A percentile compares a stretch with the other conserved stretches of the same genome.
Evolutionary conservation across 2,888 invertebrate genomes (phyloP).

Genomic region (Stictocephala bisonia): DNA sequence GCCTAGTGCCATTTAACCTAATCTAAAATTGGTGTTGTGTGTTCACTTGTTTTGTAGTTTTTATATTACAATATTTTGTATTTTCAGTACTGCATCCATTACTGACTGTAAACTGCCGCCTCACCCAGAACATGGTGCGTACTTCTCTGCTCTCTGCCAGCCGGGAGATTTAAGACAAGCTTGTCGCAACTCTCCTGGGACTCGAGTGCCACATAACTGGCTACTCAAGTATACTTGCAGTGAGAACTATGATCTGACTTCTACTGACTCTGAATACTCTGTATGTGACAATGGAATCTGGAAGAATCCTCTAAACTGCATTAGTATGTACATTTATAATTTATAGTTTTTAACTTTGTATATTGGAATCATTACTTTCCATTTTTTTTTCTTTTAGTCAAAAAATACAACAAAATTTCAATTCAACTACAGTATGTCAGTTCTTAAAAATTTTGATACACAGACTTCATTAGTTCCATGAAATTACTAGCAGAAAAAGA

Average conservation of each 20-base stretch:
- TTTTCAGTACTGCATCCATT: slow-evolving; percentile 48
- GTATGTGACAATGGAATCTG: slow-evolving; percentile 58
- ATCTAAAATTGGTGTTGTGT: too few species aligned
- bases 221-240: slow-evolving; percentile 60
- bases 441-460: too few species aligned
- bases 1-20: too few species aligned
- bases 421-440: too few species aligned
- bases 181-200: slow-evolving; percentile 58
- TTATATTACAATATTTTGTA: too few species aligned
- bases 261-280: slow-evolving; percentile 56
- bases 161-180: slow-evolving; percentile 14
- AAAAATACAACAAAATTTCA: too few species aligned
- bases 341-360: not conserved
- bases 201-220: slow-evolving; percentile 56
- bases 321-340: slow-evolving; percentile 46
- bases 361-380: not conserved
- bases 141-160: slow-evolving; percentile 42
- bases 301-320: slow-evolving; percentile 55
- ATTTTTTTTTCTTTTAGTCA: too few species aligned
- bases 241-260: slow-evolving; percentile 58
- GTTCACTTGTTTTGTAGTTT: too few species aligned
- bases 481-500: too few species aligned
- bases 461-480: too few species aligned
- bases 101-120: slow-evolving; percentile 48
- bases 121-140: slow-evolving; percentile 45